These are phyloP conservation scores for Melanotaenia maccullochi DNA, from an alignment of 2,797 vertebrate genomes.

Conservation along the genomic window DNA sequence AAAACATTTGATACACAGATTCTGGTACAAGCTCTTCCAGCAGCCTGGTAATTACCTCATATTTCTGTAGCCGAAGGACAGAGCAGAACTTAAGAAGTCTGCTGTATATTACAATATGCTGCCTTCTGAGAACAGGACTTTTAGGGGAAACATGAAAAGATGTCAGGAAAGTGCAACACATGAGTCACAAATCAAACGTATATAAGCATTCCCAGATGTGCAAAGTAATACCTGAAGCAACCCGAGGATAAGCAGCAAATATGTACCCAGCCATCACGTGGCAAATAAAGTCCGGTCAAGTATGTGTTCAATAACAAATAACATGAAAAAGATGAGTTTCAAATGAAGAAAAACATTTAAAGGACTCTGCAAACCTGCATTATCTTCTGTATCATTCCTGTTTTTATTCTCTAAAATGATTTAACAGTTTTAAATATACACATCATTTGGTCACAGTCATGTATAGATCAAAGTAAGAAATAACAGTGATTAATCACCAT, in stretches of 20 bases:
- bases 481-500: conserved; percentile 36
- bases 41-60: conserved; percentile 49
- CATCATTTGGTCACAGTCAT: conserved; percentile 60
- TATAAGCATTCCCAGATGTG: conserved; percentile 35
- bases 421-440: conserved; percentile 38
- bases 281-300: background rate
- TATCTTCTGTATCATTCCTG: conserved; percentile 8
- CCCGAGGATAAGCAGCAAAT: background rate
- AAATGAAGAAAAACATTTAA: too few relatives aligned
- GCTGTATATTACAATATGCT: conserved; percentile 30
- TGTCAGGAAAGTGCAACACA: conserved; percentile 1
- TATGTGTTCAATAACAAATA: background rate
- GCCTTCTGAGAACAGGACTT: conserved; percentile 19
- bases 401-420: conserved; percentile 63
- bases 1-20: conserved; percentile 48
- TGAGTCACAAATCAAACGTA: conserved; percentile 24
- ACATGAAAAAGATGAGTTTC: background rate
- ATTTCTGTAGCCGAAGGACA: conserved; percentile 62
- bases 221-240: conserved; percentile 7
- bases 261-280: background rate
- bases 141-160: conserved; percentile 22
- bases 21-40: conserved; percentile 43
- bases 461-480: conserved; percentile 54
- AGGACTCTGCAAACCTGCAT: background rate
- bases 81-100: conserved; percentile 35